Evolutionary conservation across 2,888 invertebrate genomes (phyloP).

Genomic region (Eurytoma californica): DNA sequence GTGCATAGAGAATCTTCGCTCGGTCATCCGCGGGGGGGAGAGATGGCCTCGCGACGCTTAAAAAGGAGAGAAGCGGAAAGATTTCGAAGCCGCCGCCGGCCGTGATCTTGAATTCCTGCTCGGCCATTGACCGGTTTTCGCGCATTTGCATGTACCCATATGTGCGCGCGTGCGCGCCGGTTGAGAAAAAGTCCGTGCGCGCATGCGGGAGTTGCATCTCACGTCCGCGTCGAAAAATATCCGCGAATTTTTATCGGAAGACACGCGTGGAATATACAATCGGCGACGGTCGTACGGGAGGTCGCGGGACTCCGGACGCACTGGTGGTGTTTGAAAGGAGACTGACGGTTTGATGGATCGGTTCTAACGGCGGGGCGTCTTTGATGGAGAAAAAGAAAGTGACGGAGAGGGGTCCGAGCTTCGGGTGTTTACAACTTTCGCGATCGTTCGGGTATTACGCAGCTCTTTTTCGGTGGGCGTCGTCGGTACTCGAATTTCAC

Average conservation of each 20-base stretch:
- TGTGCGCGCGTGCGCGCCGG: slow-evolving; percentile 51
- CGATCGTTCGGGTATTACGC: no score
- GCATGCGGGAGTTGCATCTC: not conserved
- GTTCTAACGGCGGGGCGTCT: no score
- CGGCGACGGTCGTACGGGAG: no score
- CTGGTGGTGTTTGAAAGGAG: no score
- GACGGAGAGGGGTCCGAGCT: no score
- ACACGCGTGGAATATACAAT: no score
- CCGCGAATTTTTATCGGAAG: not conserved
- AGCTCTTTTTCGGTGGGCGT: no score
- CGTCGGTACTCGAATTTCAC: no score
- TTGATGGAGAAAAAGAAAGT: no score
- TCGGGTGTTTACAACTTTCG: no score
- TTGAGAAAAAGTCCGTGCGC: not conserved
- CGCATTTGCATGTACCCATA: slow-evolving; percentile 50
- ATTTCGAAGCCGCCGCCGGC: slow-evolving; percentile 26
- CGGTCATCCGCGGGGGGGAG: not conserved
- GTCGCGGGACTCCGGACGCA: no score
- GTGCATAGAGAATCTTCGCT: not conserved
- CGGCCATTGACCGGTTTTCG: slow-evolving; percentile 70
- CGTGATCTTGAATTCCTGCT: slow-evolving; percentile 62
- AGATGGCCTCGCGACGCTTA: slow-evolving; percentile 5
- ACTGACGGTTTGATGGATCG: no score
- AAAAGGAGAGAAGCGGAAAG: not conserved
- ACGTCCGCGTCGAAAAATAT: not conserved